Conservation (phyloP, 1,140 invertebrate species). For the Saccostrea echinata region DNA sequence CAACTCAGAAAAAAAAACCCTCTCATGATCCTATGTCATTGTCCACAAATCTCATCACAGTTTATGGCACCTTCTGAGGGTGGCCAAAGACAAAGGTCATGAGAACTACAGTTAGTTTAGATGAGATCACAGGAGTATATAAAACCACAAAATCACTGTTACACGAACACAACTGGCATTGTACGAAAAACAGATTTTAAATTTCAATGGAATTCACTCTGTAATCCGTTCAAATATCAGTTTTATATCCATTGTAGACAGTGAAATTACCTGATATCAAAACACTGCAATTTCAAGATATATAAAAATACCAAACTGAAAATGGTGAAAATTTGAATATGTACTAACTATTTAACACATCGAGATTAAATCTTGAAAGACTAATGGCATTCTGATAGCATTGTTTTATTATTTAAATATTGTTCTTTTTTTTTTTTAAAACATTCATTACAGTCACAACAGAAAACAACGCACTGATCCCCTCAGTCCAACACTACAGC, state of each 20-base stretch:
- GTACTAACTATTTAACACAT: conserved; percentile 39
- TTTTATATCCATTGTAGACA: conserved; percentile 18
- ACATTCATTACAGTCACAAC: conserved; percentile 49
- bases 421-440: conserved; percentile 47
- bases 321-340: conserved; percentile 38
- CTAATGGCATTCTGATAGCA: conserved; percentile 52
- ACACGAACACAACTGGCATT: conserved; percentile 6
- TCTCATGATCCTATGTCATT: not conserved
- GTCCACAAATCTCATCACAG: conserved; percentile 7
- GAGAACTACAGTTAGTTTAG: conserved; percentile 17
- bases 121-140: conserved; percentile 36
- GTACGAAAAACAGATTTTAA: conserved; percentile 20
- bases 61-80: conserved; percentile 18
- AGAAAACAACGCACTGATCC: conserved; percentile 47
- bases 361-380: conserved; percentile 53
- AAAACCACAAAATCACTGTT: conserved; percentile 33
- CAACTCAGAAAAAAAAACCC: not conserved
- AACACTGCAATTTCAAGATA: conserved; percentile 37
- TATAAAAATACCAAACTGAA: conserved; percentile 39
- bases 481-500: conserved; percentile 29
- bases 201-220: not conserved
- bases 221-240: conserved; percentile 7
- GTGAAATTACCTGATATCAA: conserved; percentile 37
- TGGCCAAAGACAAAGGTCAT: not conserved
- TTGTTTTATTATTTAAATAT: conserved; percentile 50